phyloP scores from a whole-genome alignment of 2,888 invertebrate genomes.

The Hyalella azteca region DNA sequence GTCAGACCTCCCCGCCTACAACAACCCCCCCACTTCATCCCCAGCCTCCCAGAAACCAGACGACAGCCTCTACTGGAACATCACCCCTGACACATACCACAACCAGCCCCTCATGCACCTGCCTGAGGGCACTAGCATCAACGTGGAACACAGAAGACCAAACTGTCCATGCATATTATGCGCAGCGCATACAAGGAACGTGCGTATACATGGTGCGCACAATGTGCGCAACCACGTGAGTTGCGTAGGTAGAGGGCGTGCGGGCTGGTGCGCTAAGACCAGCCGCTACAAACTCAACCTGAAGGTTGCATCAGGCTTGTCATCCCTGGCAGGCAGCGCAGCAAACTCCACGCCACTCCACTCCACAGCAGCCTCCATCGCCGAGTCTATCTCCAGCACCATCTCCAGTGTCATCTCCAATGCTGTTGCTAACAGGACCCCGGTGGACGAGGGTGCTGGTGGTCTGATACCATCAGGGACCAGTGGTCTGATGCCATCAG shows the following conservation, averaged over 20 bases:
- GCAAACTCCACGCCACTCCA: background rate
- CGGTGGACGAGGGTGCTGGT: background rate
- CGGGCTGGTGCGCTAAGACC: conserved; percentile 5
- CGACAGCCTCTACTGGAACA: background rate
- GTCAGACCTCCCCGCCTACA: background rate
- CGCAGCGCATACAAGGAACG: background rate
- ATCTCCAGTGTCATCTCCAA: conserved; percentile 25
- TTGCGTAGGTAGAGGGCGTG: conserved; percentile 25
- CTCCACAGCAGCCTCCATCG: background rate
- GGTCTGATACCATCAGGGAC: too few relatives aligned
- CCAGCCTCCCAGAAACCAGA: too few relatives aligned
- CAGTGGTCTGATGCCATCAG: too few relatives aligned
- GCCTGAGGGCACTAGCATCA: conserved; percentile 29
- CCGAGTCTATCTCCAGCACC: conserved; percentile 26
- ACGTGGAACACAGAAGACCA: background rate
- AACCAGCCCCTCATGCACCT: conserved; percentile 16
- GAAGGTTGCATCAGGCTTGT: background rate
- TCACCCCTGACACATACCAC: conserved; percentile 28
- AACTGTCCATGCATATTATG: conserved; percentile 31
- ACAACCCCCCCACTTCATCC: background rate
- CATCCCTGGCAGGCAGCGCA: background rate
- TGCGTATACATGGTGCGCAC: background rate
- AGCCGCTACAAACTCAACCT: conserved; percentile 26
- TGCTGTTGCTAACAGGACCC: background rate
- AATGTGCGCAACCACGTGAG: conserved; percentile 32